Conservation (phyloP, 2,113 vertebrate genomes). For the Pheucticus melanocephalus region DNA sequence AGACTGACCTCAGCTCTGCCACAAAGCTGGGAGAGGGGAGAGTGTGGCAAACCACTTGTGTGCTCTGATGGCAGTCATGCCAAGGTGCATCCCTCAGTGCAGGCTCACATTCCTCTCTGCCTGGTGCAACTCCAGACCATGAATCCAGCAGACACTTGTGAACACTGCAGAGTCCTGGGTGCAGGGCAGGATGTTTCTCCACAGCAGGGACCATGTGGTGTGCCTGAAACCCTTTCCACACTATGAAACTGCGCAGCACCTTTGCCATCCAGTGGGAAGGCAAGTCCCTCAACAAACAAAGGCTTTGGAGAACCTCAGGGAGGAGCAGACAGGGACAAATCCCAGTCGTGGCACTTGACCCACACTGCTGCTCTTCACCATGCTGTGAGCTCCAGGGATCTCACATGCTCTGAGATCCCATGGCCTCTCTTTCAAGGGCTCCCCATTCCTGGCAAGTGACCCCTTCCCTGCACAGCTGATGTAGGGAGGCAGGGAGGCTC, state of each 20-base stretch:
- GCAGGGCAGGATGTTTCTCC: not conserved
- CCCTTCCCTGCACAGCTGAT: not conserved
- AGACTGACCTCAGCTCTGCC: not conserved
- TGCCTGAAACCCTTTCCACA: not conserved
- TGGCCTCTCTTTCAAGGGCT: not conserved
- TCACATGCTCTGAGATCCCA: rapidly evolving
- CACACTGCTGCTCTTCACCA: not conserved
- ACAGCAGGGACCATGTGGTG: not conserved
- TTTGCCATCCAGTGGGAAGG: not conserved
- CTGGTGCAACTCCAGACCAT: not conserved
- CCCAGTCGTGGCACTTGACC: not conserved
- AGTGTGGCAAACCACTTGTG: not conserved
- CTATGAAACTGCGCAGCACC: not conserved
- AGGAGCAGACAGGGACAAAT: not conserved
- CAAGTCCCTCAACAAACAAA: not conserved
- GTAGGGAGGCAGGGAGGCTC: not conserved
- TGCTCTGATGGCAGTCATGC: not conserved
- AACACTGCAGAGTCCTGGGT: not conserved
- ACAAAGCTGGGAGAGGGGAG: not conserved
- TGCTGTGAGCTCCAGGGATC: rapidly evolving
- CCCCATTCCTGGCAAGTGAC: not conserved
- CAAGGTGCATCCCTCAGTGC: not conserved
- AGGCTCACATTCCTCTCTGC: not conserved
- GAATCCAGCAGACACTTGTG: not conserved
- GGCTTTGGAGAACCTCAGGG: not conserved